phyloP scores from a whole-genome alignment of 2,113 vertebrate species.

The human region DNA sequence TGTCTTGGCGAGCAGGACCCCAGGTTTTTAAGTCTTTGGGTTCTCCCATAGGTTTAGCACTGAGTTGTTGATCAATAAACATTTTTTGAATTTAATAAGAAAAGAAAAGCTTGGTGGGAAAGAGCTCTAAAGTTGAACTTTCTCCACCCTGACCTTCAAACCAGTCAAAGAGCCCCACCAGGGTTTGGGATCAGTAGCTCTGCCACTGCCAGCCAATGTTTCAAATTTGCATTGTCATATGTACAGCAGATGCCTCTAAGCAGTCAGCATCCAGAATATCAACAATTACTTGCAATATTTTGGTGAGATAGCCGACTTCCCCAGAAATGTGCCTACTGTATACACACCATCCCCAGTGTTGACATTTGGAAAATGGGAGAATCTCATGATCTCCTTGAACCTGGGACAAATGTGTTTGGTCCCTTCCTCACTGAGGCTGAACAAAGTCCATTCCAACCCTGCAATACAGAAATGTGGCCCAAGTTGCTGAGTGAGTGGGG shows the following conservation, averaged over 20 bases:
- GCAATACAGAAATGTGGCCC: not conserved
- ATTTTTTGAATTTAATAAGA: constrained; percentile 17
- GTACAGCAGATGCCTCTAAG: not conserved
- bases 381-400: not conserved
- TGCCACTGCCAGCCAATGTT: not conserved
- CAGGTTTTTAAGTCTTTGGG: not conserved
- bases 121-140: not conserved
- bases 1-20: not conserved
- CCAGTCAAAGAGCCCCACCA: not conserved
- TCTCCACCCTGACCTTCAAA: not conserved
- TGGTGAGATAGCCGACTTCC: not conserved
- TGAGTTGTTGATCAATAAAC: not conserved
- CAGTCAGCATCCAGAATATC: not conserved
- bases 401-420: not conserved
- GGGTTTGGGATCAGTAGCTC: not conserved
- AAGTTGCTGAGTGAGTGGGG: not conserved
- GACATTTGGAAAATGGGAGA: not conserved
- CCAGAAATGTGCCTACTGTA: not conserved
- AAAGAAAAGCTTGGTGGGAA: not conserved
- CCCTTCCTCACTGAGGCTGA: not conserved
- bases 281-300: not conserved
- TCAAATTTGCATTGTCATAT: not conserved
- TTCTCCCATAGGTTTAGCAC: not conserved
- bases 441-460: not conserved
- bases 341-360: too few relatives aligned